These are phyloP conservation scores for Eutolmus rufibarbis DNA, from an alignment of 2,888 invertebrate genomes.

Conservation along the genomic window DNA sequence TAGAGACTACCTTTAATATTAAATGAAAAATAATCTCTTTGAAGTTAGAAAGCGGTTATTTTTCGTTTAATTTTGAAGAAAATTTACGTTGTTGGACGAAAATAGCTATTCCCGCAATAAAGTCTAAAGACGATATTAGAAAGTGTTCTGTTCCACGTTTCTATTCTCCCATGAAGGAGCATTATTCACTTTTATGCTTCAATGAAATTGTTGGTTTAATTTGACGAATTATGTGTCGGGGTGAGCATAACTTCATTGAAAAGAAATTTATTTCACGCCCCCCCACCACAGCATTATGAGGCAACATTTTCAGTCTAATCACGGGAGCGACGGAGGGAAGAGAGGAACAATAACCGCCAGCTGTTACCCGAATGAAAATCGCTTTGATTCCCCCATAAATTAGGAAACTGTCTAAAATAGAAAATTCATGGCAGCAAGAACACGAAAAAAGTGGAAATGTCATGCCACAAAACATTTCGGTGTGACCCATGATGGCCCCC, in stretches of 20 bases:
- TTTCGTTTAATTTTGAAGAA: no score
- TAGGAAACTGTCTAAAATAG: not conserved
- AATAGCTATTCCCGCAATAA: no score
- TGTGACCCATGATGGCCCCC: not conserved
- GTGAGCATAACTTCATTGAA: not conserved
- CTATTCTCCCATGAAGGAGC: not conserved
- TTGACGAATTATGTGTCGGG: not conserved
- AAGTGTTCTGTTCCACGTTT: not conserved
- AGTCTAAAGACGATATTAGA: not conserved
- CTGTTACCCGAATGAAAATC: not conserved
- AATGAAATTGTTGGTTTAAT: not conserved
- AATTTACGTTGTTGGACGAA: no score
- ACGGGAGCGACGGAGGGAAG: not conserved
- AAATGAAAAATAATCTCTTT: no score
- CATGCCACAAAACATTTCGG: constrained; percentile 12
- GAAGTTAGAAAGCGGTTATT: no score
- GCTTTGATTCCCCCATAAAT: not conserved
- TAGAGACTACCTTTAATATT: no score
- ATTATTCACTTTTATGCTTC: not conserved
- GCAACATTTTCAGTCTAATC: not conserved
- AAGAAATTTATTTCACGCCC: not conserved
- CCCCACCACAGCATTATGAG: not conserved
- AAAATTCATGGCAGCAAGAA: not conserved
- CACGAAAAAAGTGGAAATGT: constrained; percentile 3
- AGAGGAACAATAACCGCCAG: not conserved